Evolutionary conservation across 2,113 vertebrate species (phyloP).

Genomic region (Takifugu flavidus): DNA sequence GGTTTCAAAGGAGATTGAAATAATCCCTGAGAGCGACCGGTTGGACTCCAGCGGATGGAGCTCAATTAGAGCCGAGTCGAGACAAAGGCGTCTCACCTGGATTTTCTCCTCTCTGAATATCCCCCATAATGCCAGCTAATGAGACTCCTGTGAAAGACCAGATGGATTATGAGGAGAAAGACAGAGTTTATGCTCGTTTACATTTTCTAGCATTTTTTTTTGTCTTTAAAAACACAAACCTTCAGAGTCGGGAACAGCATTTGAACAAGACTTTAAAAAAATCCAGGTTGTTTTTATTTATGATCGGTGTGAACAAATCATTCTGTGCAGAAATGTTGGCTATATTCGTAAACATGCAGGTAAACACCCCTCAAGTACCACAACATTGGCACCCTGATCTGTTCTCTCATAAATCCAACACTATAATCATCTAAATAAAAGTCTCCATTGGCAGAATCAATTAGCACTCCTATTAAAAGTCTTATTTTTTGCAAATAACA

Average conservation of each 20-base stretch:
- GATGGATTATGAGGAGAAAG: not conserved
- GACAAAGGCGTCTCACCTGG: constrained; percentile 9
- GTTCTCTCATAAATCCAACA: too few species aligned
- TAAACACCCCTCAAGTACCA: too few species aligned
- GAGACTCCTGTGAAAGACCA: constrained; percentile 2
- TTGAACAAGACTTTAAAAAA: too few species aligned
- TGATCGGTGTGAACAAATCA: too few species aligned
- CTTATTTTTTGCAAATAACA: too few species aligned
- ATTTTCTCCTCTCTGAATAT: not conserved
- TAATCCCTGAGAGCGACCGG: constrained; percentile 16
- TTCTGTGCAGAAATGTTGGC: too few species aligned
- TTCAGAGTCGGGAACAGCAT: not conserved
- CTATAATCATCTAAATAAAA: too few species aligned
- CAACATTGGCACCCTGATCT: too few species aligned
- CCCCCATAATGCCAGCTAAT: constrained; percentile 8
- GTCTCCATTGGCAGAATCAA: too few species aligned
- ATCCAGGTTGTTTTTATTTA: too few species aligned
- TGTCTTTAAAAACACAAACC: not conserved
- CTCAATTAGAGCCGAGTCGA: constrained; percentile 4
- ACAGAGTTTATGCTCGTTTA: not conserved
- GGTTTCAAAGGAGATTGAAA: constrained; percentile 10
- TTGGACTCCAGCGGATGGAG: constrained; percentile 3
- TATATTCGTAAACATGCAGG: too few species aligned
- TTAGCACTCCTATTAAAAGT: too few species aligned
- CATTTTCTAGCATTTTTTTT: not conserved